These are phyloP conservation scores for Polyergus mexicanus DNA, from an alignment of 1,140 invertebrate genomes.

Conservation along the genomic window DNA sequence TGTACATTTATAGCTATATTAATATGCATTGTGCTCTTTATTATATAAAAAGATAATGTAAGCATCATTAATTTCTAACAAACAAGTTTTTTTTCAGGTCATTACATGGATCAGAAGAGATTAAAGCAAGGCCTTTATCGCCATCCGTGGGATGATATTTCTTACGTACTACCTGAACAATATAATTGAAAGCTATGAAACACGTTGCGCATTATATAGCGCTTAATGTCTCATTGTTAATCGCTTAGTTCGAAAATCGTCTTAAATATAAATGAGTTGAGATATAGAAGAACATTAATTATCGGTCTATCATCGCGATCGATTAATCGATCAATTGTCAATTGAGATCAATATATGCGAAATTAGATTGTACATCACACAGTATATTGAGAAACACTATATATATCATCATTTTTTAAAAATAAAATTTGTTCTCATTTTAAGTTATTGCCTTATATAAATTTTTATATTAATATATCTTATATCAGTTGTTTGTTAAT, in stretches of 20 bases:
- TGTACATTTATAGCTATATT: constrained; percentile 3
- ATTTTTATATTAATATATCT: background rate
- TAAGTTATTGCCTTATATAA: no score
- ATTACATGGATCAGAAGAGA: constrained; percentile 99
- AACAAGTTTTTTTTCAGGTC: constrained; percentile 88
- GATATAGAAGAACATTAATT: constrained; percentile 15
- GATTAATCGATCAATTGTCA: background rate
- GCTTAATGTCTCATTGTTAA: background rate
- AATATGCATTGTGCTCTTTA: constrained; percentile 3
- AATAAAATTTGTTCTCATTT: background rate
- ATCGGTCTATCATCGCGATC: background rate
- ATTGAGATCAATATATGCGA: background rate
- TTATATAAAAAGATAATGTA: background rate
- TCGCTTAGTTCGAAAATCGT: background rate
- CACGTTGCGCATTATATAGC: background rate
- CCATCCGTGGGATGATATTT: constrained; percentile 99
- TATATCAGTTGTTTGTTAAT: background rate
- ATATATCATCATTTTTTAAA: constrained; percentile 14
- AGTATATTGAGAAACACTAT: background rate
- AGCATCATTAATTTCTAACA: background rate
- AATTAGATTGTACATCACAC: background rate
- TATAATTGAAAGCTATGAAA: constrained; percentile 83
- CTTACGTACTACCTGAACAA: constrained; percentile 97
- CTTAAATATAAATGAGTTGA: constrained; percentile 27
- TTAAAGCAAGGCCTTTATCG: constrained; percentile 99